Base-by-base conservation (phyloP, 2,113 vertebrate genomes). In the Lethenteron reissneri region DNA sequence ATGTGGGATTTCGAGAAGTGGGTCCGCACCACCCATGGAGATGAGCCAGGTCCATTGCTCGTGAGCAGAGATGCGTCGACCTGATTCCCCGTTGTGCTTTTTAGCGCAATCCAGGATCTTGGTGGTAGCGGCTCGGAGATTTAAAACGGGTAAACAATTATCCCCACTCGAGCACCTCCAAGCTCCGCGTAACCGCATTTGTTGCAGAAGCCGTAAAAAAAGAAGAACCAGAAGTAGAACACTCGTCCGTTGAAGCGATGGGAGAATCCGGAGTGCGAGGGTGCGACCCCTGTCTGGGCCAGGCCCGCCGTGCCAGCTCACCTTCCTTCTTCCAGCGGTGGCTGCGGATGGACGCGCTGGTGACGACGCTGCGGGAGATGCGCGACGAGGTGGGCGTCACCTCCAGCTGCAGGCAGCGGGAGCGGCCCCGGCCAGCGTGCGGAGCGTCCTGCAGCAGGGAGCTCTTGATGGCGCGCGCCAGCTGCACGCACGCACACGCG, bases 321-420 rank as follows among this genome's bases (percentile, higher is more conserved):
- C 94, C 92, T 84, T 94, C 94, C 83, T 91, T 85, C 79, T 88
- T 95, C 94, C 92, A 99, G 77, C 92, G 87, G 77, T 96, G 91
- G 21, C 92, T 87, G 56, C 94, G 88, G 76, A 99, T 97, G 41
- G 94, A 99, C 73, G 94, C 94, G 4, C 92, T 95, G 72, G 94
- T 99, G 79, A 99, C 87, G 17, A 91, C 88, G 2, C 89, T 88
- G 76, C 87, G 87, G 78, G 90, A 97, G 79, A 97, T 89, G 75
- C 94, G 87, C 17, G 87, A 86, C 58, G 89, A 85, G 71, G 92
- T 96, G 1, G 94, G 90, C 1, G 90, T 95, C 73, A 97, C 89
- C 77, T 97, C 94, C 70, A 99, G 88, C 80, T 92, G 89, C 74
- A 99, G 85, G 71, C 96, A 85, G 77, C 89, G 94, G 79, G 88